A percentile compares a stretch with the other conserved stretches of the same genome.
Evolutionary conservation across 2,797 vertebrate genomes (phyloP).

Genomic region (Danio tinwini): DNA sequence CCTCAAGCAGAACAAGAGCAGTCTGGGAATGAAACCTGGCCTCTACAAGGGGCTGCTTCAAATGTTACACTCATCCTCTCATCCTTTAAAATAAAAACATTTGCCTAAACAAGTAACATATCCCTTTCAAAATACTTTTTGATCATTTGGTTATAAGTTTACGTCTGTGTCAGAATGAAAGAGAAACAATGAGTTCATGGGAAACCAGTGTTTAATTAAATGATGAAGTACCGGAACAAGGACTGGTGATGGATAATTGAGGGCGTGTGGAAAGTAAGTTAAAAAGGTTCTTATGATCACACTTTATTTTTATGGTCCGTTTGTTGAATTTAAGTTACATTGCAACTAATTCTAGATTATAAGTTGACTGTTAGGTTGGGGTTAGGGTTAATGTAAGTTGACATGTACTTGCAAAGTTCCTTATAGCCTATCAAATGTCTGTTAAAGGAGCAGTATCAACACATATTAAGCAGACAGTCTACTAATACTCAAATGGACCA

Average conservation of each 20-base stretch:
- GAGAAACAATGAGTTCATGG: slow-evolving; percentile 3
- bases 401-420: too few species aligned
- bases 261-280: background rate
- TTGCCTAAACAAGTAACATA: slow-evolving; percentile 30
- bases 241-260: background rate
- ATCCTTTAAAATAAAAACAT: background rate
- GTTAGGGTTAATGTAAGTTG: too few species aligned
- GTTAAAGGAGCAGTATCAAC: too few species aligned
- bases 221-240: background rate
- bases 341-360: too few species aligned
- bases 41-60: slow-evolving; percentile 35
- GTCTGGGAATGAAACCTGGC: slow-evolving; percentile 65
- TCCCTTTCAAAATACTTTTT: slow-evolving; percentile 8
- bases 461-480: too few species aligned
- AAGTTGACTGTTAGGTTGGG: too few species aligned
- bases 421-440: too few species aligned
- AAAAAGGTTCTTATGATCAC: background rate
- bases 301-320: too few species aligned
- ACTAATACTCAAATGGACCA: too few species aligned
- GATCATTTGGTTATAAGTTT: slow-evolving; percentile 5
- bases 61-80: slow-evolving; percentile 33
- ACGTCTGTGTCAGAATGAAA: slow-evolving; percentile 6
- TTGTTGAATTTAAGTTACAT: too few species aligned
- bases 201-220: slow-evolving; percentile 20
- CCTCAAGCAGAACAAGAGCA: slow-evolving; percentile 73